Evolutionary conservation across 1,140 invertebrate genomes (phyloP).

Genomic region (Zaprionus vittiger): DNA sequence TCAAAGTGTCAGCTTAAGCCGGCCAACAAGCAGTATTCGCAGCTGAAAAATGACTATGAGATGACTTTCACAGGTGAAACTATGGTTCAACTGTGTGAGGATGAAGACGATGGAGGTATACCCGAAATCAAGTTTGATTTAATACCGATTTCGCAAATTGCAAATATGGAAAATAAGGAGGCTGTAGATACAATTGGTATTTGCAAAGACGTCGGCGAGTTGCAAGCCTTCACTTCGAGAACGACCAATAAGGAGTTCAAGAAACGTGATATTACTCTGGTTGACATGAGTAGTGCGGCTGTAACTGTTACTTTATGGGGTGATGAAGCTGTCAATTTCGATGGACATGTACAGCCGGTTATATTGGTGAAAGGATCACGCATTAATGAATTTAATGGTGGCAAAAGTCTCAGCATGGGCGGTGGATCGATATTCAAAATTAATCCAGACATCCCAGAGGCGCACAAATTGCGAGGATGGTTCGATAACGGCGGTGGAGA

Average conservation of each 20-base stretch:
- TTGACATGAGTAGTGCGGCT: slow-evolving; percentile 93
- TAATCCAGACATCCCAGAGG: slow-evolving; percentile 95
- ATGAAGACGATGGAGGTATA: slow-evolving; percentile 87
- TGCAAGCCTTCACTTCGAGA: slow-evolving; percentile 89
- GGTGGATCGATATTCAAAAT: slow-evolving; percentile 88
- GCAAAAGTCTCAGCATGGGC: slow-evolving; percentile 85
- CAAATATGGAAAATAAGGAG: slow-evolving; percentile 87
- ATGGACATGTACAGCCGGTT: slow-evolving; percentile 90
- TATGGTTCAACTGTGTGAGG: slow-evolving; percentile 89
- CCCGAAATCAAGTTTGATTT: slow-evolving; percentile 95
- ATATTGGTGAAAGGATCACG: slow-evolving; percentile 92
- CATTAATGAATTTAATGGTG: slow-evolving; percentile 91
- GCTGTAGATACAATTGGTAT: slow-evolving; percentile 96
- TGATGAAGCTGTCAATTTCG: slow-evolving; percentile 93
- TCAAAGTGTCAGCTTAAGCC: slow-evolving; percentile 92
- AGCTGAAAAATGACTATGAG: slow-evolving; percentile 97
- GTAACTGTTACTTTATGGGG: slow-evolving; percentile 93
- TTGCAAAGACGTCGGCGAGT: slow-evolving; percentile 90
- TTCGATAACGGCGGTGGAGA: slow-evolving; percentile 91
- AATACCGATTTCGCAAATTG: slow-evolving; percentile 90
- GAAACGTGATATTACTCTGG: slow-evolving; percentile 94
- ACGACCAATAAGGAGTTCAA: slow-evolving; percentile 92
- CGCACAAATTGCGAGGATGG: slow-evolving; percentile 95
- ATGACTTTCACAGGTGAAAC: slow-evolving; percentile 95
- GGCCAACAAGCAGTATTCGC: slow-evolving; percentile 95